phyloP scores from a whole-genome alignment of 1,140 invertebrate species.

The Magallana ariakensis region DNA sequence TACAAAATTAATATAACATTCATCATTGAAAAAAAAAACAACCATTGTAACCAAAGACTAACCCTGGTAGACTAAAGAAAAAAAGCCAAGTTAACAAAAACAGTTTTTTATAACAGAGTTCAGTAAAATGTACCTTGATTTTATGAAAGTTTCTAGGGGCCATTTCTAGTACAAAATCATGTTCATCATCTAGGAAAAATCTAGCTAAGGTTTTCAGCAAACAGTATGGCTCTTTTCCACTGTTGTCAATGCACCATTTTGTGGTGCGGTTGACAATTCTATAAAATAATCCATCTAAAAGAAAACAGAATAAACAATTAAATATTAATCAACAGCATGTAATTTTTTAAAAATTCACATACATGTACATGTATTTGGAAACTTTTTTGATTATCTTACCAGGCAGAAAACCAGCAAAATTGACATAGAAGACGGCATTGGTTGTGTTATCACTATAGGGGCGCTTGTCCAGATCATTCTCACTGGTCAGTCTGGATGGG shows the following conservation, averaged over 20 bases:
- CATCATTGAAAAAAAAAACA: not conserved
- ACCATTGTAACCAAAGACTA: not conserved
- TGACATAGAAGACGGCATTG: slow-evolving; percentile 74
- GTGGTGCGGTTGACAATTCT: slow-evolving; percentile 72
- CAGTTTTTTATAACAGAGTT: not conserved
- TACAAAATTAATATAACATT: slow-evolving; percentile 28
- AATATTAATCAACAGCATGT: too few species aligned
- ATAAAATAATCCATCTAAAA: slow-evolving; percentile 75
- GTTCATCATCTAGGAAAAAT: slow-evolving; percentile 75
- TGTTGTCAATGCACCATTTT: slow-evolving; percentile 74
- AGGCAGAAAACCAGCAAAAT: slow-evolving; percentile 77
- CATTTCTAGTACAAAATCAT: slow-evolving; percentile 78
- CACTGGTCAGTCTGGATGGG: slow-evolving; percentile 65
- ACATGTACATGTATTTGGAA: too few species aligned
- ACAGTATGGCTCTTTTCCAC: slow-evolving; percentile 71
- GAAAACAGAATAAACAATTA: slow-evolving; percentile 16
- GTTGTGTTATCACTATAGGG: slow-evolving; percentile 64
- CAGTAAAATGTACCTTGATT: slow-evolving; percentile 71
- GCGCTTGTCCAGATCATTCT: slow-evolving; percentile 44
- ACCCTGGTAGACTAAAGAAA: too few species aligned
- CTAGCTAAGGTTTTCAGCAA: slow-evolving; percentile 67
- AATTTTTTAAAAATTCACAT: too few species aligned
- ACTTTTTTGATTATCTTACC: slow-evolving; percentile 58
- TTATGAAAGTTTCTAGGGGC: slow-evolving; percentile 66
- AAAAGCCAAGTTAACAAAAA: not conserved